phyloP scores from a whole-genome alignment of 2,888 invertebrate genomes.

The Dicycla oo region DNA sequence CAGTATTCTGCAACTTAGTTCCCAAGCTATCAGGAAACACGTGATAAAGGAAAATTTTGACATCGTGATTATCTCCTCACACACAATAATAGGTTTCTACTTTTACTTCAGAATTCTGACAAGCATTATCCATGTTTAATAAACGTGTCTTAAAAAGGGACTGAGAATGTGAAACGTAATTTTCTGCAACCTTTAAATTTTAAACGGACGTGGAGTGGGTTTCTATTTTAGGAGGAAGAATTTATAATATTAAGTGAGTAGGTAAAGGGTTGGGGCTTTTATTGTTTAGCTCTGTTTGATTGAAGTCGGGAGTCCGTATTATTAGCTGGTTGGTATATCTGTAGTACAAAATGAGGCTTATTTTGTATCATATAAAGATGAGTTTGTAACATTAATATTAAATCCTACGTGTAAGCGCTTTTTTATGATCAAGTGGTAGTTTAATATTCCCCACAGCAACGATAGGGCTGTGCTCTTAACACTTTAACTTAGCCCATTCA shows the following conservation, averaged over 20 bases:
- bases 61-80: conserved; percentile 42
- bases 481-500: conserved; percentile 22
- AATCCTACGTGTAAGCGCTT: neutral
- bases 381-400: neutral
- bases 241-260: conserved; percentile 44
- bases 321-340: neutral
- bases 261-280: conserved; percentile 30
- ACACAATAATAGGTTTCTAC: conserved; percentile 36
- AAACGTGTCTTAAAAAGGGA: conserved; percentile 44
- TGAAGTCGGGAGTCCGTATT: conserved; percentile 18
- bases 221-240: conserved; percentile 33
- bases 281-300: conserved; percentile 32
- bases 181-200: conserved; percentile 56
- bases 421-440: neutral
- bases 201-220: conserved; percentile 28
- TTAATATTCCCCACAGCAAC: neutral
- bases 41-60: conserved; percentile 43
- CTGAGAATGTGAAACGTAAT: conserved; percentile 45
- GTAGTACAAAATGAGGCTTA: too few species aligned
- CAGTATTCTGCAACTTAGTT: conserved; percentile 26
- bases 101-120: conserved; percentile 47
- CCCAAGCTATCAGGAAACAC: conserved; percentile 21
- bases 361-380: too few species aligned
- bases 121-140: conserved; percentile 59
- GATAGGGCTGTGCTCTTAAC: neutral